Conservation (phyloP, 2,113 vertebrate genomes). For the Pitta sordida region DNA sequence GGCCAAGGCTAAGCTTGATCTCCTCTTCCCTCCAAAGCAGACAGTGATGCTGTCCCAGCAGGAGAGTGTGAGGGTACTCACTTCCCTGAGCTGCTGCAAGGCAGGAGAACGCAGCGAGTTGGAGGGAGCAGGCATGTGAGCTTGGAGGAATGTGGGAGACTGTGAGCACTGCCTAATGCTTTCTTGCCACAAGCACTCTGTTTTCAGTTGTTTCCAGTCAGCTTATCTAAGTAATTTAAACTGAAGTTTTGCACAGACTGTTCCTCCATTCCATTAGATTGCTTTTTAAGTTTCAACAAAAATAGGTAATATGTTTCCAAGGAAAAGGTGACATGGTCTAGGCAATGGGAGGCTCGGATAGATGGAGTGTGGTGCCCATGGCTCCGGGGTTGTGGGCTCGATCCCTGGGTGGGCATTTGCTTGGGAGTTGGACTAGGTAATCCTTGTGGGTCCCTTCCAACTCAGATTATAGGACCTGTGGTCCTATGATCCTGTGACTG, state of each 20-base stretch:
- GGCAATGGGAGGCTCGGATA: too few relatives aligned
- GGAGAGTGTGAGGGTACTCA: not conserved
- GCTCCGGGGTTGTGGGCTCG: too few relatives aligned
- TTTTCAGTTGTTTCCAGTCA: not conserved
- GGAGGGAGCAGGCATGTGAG: not conserved
- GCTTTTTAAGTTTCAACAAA: not conserved
- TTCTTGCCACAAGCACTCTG: not conserved
- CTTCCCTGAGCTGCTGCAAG: not conserved
- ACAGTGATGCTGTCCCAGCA: not conserved
- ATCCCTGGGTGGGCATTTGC: too few relatives aligned
- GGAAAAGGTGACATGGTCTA: too few relatives aligned
- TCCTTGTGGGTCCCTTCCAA: too few relatives aligned
- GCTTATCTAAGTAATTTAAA: not conserved
- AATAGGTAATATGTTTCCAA: not conserved
- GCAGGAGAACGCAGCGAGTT: fast-evolving
- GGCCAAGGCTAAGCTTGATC: not conserved
- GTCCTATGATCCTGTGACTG: too few relatives aligned
- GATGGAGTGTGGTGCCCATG: too few relatives aligned
- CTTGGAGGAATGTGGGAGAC: not conserved
- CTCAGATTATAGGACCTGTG: too few relatives aligned
- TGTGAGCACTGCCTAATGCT: not conserved
- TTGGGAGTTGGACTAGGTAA: too few relatives aligned
- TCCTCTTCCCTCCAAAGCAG: not conserved
- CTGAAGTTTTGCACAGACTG: not conserved
- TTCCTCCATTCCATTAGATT: not conserved